A percentile compares a stretch with the other conserved stretches of the same genome.
These are phyloP conservation scores for Acromyrmex heyeri DNA, from an alignment of 1,140 invertebrate genomes.

Conservation along the genomic window DNA sequence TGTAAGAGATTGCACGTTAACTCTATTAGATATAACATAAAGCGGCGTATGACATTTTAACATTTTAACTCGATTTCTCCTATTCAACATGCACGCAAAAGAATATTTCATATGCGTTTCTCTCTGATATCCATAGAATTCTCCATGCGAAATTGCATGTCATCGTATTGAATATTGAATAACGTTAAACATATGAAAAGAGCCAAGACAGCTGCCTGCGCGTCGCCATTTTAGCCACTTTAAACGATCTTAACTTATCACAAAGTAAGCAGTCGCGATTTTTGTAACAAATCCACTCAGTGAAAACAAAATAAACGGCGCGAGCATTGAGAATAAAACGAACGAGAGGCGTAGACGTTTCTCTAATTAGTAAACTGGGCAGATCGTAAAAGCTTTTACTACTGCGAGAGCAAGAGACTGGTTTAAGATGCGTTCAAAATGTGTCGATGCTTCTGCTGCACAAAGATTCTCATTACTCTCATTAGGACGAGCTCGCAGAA, in stretches of 20 bases:
- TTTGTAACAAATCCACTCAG: constrained; percentile 42
- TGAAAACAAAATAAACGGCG: constrained; percentile 13
- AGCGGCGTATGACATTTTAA: background rate
- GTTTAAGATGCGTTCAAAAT: background rate
- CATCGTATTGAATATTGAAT: constrained; percentile 44
- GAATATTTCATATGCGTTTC: background rate
- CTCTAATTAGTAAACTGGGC: constrained; percentile 41
- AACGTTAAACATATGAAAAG: constrained; percentile 34
- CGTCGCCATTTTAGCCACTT: background rate
- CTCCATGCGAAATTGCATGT: constrained; percentile 8
- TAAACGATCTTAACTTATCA: constrained; percentile 15
- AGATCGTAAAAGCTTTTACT: constrained; percentile 33
- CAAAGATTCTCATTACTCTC: constrained; percentile 11
- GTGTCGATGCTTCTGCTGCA: too few relatives aligned
- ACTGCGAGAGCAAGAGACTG: background rate
- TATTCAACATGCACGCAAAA: background rate
- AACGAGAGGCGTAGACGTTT: background rate
- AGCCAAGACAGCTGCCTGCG: background rate
- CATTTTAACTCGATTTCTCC: constrained; percentile 18
- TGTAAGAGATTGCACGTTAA: constrained; percentile 8
- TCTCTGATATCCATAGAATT: background rate
- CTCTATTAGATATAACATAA: constrained; percentile 2
- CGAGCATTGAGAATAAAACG: constrained; percentile 2
- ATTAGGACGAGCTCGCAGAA: constrained; percentile 13
- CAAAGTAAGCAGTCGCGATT: constrained; percentile 5